phyloP scores from a whole-genome alignment of 2,113 vertebrate species.

The Chinchilla lanigera region DNA sequence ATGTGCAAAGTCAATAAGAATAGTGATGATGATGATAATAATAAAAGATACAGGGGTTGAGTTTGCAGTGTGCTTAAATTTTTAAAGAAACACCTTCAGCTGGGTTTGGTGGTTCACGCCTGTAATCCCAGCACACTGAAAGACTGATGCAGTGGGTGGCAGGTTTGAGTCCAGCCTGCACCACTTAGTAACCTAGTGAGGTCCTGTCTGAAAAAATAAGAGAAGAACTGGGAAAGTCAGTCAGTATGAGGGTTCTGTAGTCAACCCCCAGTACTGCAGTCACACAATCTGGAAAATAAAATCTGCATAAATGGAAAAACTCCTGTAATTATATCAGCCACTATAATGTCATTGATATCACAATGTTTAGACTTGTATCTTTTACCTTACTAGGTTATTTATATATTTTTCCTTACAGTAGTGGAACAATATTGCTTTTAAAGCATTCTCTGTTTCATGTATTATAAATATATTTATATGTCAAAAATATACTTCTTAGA shows the following conservation, averaged over 20 bases:
- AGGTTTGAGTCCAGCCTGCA: neutral
- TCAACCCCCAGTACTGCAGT: neutral
- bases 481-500: neutral
- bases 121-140: neutral
- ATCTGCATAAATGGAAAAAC: neutral
- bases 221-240: neutral
- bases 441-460: neutral
- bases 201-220: neutral
- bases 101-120: neutral
- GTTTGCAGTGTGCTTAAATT: neutral
- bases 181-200: neutral
- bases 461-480: neutral
- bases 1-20: neutral
- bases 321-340: neutral
- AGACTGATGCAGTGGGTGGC: neutral
- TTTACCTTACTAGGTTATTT: neutral
- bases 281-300: conserved; percentile 26
- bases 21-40: neutral
- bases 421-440: neutral
- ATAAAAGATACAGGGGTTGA: neutral
- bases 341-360: neutral
- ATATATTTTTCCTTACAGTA: neutral
- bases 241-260: neutral
- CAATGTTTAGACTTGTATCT: neutral
- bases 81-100: neutral